Evolutionary conservation across 2,888 invertebrate species (phyloP), one percentile per base, ranked within the genome.

Genomic region (Cepaea hortensis): DNA sequence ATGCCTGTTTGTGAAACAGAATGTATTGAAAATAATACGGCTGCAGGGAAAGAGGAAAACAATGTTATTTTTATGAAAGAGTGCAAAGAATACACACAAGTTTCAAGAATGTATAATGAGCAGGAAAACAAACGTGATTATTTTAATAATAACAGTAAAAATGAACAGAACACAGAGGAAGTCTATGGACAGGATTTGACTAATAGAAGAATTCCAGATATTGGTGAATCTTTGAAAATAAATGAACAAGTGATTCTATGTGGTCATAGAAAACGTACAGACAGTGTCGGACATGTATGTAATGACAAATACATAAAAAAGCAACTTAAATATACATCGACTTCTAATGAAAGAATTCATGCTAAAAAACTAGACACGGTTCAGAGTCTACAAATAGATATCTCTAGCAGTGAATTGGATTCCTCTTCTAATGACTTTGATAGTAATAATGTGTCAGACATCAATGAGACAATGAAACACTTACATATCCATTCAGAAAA

Each of bases 321-420:
- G 7, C 3, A 79, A 62, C 5, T 9, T 6, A 65, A 15, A 62
- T 15, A 18, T 4, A 79, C 5, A 55, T 20, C 46, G n/a, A 7
- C n/a, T 61, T 79, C 77, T 55, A 5, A 61, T 61, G 77, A 77
- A 61, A 61, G 9, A 77, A n/a, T 77, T 77, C 20, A 77, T 11
- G 23, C 7, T 77, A 55, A 6, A 48, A 11, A 77, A 4, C 18
- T 6, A 5, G 18, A 61, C n/a, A 20, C 11, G 4, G 35, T 23
- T 23, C 35, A 79, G 77, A n/a, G 6, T 23, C n/a, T n/a, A 55
- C 2, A 11, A n/a, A 3, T 13, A 77, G n/a, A 20, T 55, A 0
- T 23, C 3, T 4, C 9, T 77, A 11, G 20, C n/a, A n/a, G 55
- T 55, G 23, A 55, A 77, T 61, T 55, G 50, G n/a, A 55, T 55